Base-by-base conservation (phyloP, 1,140 invertebrate genomes). In the Lutraria rhynchaena region DNA sequence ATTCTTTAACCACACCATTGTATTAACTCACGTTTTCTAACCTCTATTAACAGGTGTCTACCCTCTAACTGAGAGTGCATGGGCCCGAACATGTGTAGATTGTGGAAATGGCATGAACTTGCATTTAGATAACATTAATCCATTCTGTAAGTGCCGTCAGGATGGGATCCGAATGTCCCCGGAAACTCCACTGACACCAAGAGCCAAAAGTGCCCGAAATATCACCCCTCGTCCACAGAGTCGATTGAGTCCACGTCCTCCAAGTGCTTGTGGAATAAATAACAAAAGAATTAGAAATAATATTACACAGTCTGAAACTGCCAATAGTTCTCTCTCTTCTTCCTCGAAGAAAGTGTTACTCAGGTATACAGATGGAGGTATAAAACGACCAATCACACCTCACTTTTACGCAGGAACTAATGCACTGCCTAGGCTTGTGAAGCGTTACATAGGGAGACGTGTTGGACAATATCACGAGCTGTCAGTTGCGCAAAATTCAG, bases 61-160 rank as follows among this genome's bases (percentile, higher is more conserved):
- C 69, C 83, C 80, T 58, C 78, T 86, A 82, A 85, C 83, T 13
- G 84, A 87, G 61, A 83, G 78, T 61, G 74, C 81, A 13, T 88
- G 87, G 88, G 74, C 73, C 22, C 77, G 85, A 63, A 88, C 85
- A 22, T 89, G 88, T 82, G 53, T 65, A 29, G 83, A 86, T 63
- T 90, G 89, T 84, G 89, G 89, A 17, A 84, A 84, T 74, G 88
- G 89, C 74, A 86, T 86, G 83, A 89, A 89, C 81, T 82, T 90
- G 57, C 87, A 84, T 51, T 84, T 90, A 57, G 81, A 89, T 83
- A 82, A 83, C 75, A 82, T 58, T 71, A 88, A 90, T 69, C 86
- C 88, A 46, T 78, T 86, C 81, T 90, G 89, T 84, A 86, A 87
- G 69, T 90, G 89, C 85, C 87, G 87, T 60, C 82, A 87, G 55